Conservation (phyloP, 2,888 invertebrate genomes). For the Eurytoma californica region DNA sequence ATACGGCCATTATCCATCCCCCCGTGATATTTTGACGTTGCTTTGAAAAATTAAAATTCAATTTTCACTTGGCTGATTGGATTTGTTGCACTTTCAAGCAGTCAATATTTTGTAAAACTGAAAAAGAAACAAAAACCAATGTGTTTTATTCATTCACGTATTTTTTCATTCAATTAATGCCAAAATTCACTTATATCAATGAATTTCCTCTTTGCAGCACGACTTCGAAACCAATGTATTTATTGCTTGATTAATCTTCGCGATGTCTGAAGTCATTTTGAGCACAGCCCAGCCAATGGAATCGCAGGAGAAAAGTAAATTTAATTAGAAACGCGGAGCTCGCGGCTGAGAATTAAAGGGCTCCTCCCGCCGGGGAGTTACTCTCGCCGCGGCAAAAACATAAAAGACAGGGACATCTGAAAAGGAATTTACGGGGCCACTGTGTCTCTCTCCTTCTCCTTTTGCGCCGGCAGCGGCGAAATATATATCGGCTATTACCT, state of each 20-base stretch:
- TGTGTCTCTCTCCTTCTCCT: slow-evolving; percentile 24
- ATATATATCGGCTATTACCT: slow-evolving; percentile 75
- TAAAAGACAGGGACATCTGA: slow-evolving; percentile 71
- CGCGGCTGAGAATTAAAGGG: slow-evolving; percentile 38
- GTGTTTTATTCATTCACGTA: no score
- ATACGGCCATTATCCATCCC: not conserved
- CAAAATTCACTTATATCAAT: no score
- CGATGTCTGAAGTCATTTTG: slow-evolving; percentile 10
- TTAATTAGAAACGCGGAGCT: slow-evolving; percentile 68
- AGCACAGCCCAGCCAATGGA: not conserved
- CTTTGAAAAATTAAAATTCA: slow-evolving; percentile 34
- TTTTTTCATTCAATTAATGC: no score
- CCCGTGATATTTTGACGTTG: slow-evolving; percentile 3
- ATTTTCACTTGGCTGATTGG: not conserved
- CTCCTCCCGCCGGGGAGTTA: slow-evolving; percentile 20
- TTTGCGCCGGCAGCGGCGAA: slow-evolving; percentile 66
- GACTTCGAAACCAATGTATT: no score
- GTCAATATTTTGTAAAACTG: not conserved
- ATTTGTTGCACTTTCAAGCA: not conserved
- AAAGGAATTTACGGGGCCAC: slow-evolving; percentile 72
- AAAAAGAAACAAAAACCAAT: no score
- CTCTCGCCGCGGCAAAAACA: slow-evolving; percentile 59
- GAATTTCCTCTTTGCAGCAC: no score
- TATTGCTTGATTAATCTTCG: not conserved
- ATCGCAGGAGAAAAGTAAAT: slow-evolving; percentile 66